Evolutionary conservation across 2,113 vertebrate species (phyloP).

Genomic region (Geothlypis trichas): DNA sequence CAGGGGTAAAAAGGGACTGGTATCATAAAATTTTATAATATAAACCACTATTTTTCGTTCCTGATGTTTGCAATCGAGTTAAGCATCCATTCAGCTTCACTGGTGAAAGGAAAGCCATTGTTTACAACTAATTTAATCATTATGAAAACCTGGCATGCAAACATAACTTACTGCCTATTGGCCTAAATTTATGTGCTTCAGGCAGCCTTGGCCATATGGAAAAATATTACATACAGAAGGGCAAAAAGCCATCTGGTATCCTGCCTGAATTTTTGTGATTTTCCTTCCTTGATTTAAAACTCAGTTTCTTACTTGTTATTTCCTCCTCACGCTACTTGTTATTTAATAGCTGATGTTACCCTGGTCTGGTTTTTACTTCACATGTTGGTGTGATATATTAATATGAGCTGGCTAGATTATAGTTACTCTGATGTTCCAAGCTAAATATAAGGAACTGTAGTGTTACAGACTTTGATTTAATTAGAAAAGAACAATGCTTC

Average conservation of each 20-base stretch:
- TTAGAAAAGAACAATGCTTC: neutral
- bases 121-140: neutral
- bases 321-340: neutral
- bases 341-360: neutral
- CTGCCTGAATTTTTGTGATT: neutral
- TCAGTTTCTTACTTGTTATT: neutral
- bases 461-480: neutral
- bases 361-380: neutral
- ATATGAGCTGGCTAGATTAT: neutral
- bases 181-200: neutral
- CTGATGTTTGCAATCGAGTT: neutral
- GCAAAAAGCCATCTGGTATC: neutral
- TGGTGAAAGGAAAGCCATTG: neutral
- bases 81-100: neutral
- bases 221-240: rapidly evolving
- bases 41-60: neutral
- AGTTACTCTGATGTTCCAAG: neutral
- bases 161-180: neutral
- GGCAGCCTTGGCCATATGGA: neutral
- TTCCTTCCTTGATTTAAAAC: neutral
- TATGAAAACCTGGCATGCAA: neutral
- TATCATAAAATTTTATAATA: neutral
- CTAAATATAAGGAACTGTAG: neutral
- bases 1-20: neutral
- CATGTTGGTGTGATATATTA: neutral